phyloP scores from a whole-genome alignment of 2,888 invertebrate species.

The Aelia acuminata region DNA sequence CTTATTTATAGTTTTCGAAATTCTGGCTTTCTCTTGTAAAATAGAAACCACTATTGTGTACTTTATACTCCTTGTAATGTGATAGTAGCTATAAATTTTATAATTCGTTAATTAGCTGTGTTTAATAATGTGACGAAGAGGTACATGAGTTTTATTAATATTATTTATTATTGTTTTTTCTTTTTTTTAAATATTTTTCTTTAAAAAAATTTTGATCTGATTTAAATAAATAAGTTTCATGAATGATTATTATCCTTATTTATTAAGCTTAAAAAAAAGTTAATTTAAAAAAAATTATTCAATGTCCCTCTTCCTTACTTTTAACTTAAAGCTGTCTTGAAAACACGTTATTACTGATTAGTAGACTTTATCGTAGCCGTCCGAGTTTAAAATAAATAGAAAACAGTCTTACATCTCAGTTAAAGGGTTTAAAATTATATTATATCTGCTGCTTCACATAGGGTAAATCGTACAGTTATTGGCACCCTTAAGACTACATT shows the following conservation, averaged over 20 bases:
- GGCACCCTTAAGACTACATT: too few relatives aligned
- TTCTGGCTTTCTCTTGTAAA: conserved; percentile 49
- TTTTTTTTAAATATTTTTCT: too few relatives aligned
- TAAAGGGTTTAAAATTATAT: too few relatives aligned
- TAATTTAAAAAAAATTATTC: neutral
- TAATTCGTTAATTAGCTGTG: conserved; percentile 15
- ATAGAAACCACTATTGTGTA: conserved; percentile 51
- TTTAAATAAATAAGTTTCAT: neutral
- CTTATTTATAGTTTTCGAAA: conserved; percentile 51
- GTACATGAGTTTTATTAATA: conserved; percentile 30
- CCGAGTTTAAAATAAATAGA: neutral
- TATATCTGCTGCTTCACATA: too few relatives aligned
- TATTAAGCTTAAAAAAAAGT: neutral
- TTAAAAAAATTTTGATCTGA: neutral
- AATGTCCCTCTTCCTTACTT: conserved; percentile 30
- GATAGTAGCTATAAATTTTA: conserved; percentile 60
- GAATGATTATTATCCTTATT: neutral
- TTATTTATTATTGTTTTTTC: neutral
- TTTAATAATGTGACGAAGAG: conserved; percentile 32
- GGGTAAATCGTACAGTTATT: too few relatives aligned
- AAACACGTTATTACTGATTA: neutral
- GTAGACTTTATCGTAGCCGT: neutral
- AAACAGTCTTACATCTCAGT: neutral
- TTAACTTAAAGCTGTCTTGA: neutral
- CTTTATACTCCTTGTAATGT: conserved; percentile 57